These are phyloP conservation scores for Centropristis striata DNA, from an alignment of 2,113 vertebrate species.

Conservation along the genomic window DNA sequence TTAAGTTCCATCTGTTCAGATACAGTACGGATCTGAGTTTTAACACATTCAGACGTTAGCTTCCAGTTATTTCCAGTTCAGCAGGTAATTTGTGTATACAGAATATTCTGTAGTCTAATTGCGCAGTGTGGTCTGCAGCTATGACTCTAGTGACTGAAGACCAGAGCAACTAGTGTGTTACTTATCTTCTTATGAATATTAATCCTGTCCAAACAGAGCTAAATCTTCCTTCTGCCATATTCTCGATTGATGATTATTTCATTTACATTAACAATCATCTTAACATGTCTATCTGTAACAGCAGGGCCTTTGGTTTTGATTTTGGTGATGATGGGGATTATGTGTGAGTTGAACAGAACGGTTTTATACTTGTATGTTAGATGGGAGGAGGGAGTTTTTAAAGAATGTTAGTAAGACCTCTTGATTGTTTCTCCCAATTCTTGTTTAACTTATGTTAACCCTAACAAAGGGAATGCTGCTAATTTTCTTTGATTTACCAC, in stretches of 20 bases:
- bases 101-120: not conserved
- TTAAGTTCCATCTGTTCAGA: not conserved
- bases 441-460: not conserved
- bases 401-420: not conserved
- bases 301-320: not conserved
- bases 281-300: not conserved
- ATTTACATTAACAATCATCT: not conserved
- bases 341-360: too few species aligned
- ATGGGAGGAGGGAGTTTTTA: slow-evolving; percentile 2
- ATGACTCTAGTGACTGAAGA: not conserved
- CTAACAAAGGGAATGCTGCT: slow-evolving; percentile 21
- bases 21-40: not conserved
- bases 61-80: not conserved
- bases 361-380: not conserved
- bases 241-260: not conserved
- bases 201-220: slow-evolving; percentile 4
- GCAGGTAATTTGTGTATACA: not conserved
- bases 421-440: not conserved
- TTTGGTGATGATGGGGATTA: not conserved
- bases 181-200: not conserved
- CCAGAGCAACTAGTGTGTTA: not conserved
- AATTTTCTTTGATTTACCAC: not conserved
- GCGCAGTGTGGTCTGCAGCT: not conserved
- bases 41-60: not conserved
- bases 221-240: not conserved